Percentiles rank a stretch among this genome's conserved stretches.
Evolutionary conservation across 1,140 invertebrate species (phyloP).

Genomic region (Caerostris extrusa): DNA sequence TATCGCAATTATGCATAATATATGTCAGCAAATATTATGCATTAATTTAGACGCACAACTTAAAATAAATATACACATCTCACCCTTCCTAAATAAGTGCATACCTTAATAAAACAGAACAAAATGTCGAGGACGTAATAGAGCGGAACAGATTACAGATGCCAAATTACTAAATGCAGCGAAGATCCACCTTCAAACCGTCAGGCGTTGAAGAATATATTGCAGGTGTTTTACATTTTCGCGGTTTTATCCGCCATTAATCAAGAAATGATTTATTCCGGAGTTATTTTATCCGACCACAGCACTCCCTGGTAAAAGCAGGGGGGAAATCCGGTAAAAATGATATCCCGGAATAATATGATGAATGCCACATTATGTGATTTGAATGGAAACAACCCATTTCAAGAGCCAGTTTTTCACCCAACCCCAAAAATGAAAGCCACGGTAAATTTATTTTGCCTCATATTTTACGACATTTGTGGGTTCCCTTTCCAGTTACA

Average conservation of each 20-base stretch:
- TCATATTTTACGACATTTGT: constrained; percentile 59
- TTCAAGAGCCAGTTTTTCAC: constrained; percentile 11
- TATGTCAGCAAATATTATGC: too few relatives aligned
- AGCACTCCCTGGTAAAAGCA: neutral
- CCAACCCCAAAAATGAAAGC: constrained; percentile 34
- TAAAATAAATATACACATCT: too few relatives aligned
- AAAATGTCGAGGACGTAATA: neutral
- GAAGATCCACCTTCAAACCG: neutral
- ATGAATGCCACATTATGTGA: constrained; percentile 64
- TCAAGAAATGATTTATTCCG: constrained; percentile 50
- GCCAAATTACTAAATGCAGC: neutral
- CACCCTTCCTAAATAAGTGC: too few relatives aligned
- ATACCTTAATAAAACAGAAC: too few relatives aligned
- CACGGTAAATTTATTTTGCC: constrained; percentile 40
- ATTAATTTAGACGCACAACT: too few relatives aligned
- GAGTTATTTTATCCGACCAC: constrained; percentile 8
- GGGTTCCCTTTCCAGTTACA: constrained; percentile 34
- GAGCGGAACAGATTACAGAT: neutral
- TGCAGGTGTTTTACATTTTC: constrained; percentile 32
- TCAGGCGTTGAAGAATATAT: neutral
- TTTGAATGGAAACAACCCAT: constrained; percentile 61
- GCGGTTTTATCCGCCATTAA: constrained; percentile 43
- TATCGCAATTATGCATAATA: too few relatives aligned
- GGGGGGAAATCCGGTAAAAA: neutral
- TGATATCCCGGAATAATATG: constrained; percentile 49